These are phyloP conservation scores for Notiomystis cincta DNA, from an alignment of 2,113 vertebrate genomes.

Conservation along the genomic window DNA sequence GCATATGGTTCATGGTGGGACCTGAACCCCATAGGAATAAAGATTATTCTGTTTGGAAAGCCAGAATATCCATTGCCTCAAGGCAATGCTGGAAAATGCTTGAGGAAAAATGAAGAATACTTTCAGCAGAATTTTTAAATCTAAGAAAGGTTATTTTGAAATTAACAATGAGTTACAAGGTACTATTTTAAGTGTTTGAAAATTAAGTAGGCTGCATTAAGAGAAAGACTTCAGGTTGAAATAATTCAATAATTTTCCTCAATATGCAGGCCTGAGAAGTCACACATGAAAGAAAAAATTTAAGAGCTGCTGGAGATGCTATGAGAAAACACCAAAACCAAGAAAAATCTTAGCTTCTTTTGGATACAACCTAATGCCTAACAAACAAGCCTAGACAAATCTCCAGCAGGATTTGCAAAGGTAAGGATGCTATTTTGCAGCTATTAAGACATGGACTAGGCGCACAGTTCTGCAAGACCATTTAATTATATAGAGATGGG, in stretches of 20 bases:
- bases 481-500: not conserved
- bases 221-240: not conserved
- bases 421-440: not conserved
- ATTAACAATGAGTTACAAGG: not conserved
- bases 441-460: not conserved
- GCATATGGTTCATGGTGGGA: not conserved
- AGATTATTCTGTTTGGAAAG: not conserved
- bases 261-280: not conserved
- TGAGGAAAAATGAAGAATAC: not conserved
- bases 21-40: accelerated
- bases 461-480: not conserved
- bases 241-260: not conserved
- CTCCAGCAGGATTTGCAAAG: not conserved
- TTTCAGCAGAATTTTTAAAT: not conserved
- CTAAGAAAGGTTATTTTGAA: not conserved
- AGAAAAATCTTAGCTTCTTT: not conserved
- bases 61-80: not conserved
- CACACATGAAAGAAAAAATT: not conserved
- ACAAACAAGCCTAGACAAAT: not conserved
- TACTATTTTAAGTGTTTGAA: not conserved
- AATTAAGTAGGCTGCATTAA: not conserved
- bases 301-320: not conserved
- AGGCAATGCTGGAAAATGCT: not conserved
- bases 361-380: not conserved
- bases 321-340: not conserved